Conservation (phyloP, 2,888 invertebrate genomes). For the Tridacna gigas region DNA sequence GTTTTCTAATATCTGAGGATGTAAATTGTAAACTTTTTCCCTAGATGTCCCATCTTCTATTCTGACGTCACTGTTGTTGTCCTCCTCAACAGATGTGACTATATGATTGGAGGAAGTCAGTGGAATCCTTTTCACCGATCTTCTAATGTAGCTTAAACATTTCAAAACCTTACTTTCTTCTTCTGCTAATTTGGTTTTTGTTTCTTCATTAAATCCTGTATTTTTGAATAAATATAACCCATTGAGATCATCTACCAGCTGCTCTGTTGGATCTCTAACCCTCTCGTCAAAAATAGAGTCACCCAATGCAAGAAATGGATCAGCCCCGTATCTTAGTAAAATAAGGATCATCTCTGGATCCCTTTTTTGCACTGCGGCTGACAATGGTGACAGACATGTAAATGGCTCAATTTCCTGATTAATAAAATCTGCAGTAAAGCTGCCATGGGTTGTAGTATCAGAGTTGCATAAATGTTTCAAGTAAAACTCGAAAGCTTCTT, state of each 20-base stretch:
- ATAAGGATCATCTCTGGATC: constrained; percentile 62
- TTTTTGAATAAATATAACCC: constrained; percentile 68
- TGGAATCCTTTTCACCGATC: constrained; percentile 55
- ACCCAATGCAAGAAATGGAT: constrained; percentile 51
- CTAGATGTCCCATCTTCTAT: not conserved
- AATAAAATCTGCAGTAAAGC: constrained; percentile 41
- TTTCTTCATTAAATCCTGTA: constrained; percentile 61
- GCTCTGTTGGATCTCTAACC: constrained; percentile 61
- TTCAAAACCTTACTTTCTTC: constrained; percentile 62
- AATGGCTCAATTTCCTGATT: constrained; percentile 59
- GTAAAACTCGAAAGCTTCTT: constrained; percentile 66
- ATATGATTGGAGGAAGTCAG: constrained; percentile 60
- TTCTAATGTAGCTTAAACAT: constrained; percentile 59
- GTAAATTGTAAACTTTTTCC: constrained; percentile 62
- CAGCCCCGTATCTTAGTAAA: constrained; percentile 68
- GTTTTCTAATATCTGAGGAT: constrained; percentile 54
- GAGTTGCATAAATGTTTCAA: constrained; percentile 50
- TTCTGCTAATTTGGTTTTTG: constrained; percentile 51
- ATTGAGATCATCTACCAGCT: constrained; percentile 66
- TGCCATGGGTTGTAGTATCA: constrained; percentile 14
- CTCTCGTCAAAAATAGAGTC: constrained; percentile 36
- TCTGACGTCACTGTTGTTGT: constrained; percentile 1
- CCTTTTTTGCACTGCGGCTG: constrained; percentile 64
- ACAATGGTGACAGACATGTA: constrained; percentile 57
- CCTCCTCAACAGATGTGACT: constrained; percentile 34